These are phyloP conservation scores for Ectropis crepuscularia DNA, from an alignment of 2,888 invertebrate genomes.

Conservation along the genomic window DNA sequence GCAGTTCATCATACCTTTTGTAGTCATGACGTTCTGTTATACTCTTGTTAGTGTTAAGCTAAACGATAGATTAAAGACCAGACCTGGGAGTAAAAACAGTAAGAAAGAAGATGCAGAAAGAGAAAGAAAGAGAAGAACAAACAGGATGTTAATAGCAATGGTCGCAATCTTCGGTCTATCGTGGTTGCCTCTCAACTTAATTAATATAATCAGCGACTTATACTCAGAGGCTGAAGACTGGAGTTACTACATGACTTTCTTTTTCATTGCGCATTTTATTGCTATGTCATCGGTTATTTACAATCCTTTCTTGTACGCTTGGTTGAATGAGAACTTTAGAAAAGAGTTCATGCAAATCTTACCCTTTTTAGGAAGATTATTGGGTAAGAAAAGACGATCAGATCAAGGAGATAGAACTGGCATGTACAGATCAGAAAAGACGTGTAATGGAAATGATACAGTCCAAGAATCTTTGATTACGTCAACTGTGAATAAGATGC, in stretches of 20 bases:
- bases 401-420: slow-evolving; percentile 78
- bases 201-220: slow-evolving; percentile 90
- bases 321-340: slow-evolving; percentile 97
- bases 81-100: slow-evolving; percentile 90
- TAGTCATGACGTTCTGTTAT: slow-evolving; percentile 94
- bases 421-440: slow-evolving; percentile 77
- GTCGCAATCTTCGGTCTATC: slow-evolving; percentile 94
- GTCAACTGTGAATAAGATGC: slow-evolving; percentile 73
- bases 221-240: slow-evolving; percentile 86
- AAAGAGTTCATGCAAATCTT: slow-evolving; percentile 94
- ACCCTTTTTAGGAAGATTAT: slow-evolving; percentile 85
- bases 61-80: slow-evolving; percentile 88
- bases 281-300: slow-evolving; percentile 98
- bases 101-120: slow-evolving; percentile 92
- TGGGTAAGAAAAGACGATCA: slow-evolving; percentile 72
- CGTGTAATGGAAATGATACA: slow-evolving; percentile 79
- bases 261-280: slow-evolving; percentile 92
- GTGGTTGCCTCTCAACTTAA: slow-evolving; percentile 93
- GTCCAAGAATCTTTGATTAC: slow-evolving; percentile 78
- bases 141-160: slow-evolving; percentile 96
- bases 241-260: slow-evolving; percentile 90
- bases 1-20: slow-evolving; percentile 94
- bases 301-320: slow-evolving; percentile 97
- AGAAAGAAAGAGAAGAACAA: slow-evolving; percentile 91
- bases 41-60: slow-evolving; percentile 91